These are phyloP conservation scores for Zoanthus gigantus DNA, from an alignment of 92 coral and sea anemone species.

Conservation along the genomic window DNA sequence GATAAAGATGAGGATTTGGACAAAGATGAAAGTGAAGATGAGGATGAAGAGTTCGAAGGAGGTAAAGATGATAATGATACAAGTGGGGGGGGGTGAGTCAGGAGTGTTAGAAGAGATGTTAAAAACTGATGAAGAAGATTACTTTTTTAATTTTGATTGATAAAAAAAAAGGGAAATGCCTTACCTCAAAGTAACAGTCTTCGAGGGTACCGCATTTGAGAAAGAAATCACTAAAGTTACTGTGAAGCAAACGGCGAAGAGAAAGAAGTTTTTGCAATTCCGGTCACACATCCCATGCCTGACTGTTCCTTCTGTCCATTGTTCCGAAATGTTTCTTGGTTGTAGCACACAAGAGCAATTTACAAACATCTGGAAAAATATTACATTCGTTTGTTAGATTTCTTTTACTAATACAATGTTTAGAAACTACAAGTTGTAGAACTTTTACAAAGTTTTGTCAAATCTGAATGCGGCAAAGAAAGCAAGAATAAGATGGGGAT, in stretches of 20 bases:
- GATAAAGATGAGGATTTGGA: too few relatives aligned
- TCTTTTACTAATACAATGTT: too few relatives aligned
- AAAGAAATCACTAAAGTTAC: neutral
- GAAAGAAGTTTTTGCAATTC: constrained; percentile 22
- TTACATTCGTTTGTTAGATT: neutral
- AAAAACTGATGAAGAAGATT: too few relatives aligned
- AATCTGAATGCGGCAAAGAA: too few relatives aligned
- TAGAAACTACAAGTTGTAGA: too few relatives aligned
- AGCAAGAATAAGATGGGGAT: too few relatives aligned
- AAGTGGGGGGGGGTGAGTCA: too few relatives aligned
- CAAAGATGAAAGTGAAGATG: too few relatives aligned
- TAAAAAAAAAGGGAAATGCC: neutral
- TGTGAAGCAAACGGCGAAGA: constrained; percentile 8
- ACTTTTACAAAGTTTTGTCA: too few relatives aligned
- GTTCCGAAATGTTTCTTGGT: neutral
- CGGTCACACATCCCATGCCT: constrained; percentile 40
- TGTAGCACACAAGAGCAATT: constrained; percentile 24
- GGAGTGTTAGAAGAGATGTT: too few relatives aligned
- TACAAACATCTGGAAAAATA: constrained; percentile 7
- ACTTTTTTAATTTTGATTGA: neutral
- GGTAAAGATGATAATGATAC: too few relatives aligned
- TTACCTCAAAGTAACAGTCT: constrained; percentile 35
- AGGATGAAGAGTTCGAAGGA: too few relatives aligned
- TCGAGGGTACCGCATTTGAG: constrained; percentile 26
- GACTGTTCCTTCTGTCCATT: neutral